Conservation (phyloP, 2,888 invertebrate species). For the Andrena minutula region DNA sequence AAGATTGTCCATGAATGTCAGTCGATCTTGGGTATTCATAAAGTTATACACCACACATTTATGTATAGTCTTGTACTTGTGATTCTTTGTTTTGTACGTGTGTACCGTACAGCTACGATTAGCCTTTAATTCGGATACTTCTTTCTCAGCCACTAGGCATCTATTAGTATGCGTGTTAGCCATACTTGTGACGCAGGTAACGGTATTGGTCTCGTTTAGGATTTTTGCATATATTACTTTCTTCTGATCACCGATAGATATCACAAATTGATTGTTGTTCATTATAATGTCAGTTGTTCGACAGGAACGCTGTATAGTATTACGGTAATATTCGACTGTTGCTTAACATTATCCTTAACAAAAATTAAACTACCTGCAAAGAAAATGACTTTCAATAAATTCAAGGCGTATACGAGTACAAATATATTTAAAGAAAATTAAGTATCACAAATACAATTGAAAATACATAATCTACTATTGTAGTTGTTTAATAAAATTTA, state of each 20-base stretch:
- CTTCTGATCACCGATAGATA: conserved; percentile 20
- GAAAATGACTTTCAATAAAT: not conserved
- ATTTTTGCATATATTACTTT: conserved; percentile 29
- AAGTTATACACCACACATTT: conserved; percentile 22
- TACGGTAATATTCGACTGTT: not conserved
- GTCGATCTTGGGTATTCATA: conserved; percentile 12
- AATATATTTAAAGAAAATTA: not conserved
- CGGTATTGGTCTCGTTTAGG: conserved; percentile 9
- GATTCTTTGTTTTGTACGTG: conserved; percentile 32
- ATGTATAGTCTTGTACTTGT: conserved; percentile 27
- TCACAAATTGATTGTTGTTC: conserved; percentile 28
- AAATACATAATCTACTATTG: not conserved
- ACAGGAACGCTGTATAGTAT: not conserved
- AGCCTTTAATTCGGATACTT: conserved; percentile 8
- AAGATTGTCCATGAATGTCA: conserved; percentile 33
- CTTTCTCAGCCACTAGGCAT: conserved; percentile 5
- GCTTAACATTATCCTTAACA: not conserved
- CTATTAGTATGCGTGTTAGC: conserved; percentile 34
- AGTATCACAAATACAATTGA: not conserved
- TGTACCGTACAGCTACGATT: conserved; percentile 17
- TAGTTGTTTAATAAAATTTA: not conserved
- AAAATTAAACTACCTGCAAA: conserved; percentile 1
- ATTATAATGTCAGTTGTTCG: not conserved
- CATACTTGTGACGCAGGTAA: conserved; percentile 12
- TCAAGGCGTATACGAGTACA: not conserved